Percentiles rank a stretch among this genome's conserved stretches.
Conservation (phyloP, 2,797 vertebrate species). For the Protosalanx chinensis region DNA sequence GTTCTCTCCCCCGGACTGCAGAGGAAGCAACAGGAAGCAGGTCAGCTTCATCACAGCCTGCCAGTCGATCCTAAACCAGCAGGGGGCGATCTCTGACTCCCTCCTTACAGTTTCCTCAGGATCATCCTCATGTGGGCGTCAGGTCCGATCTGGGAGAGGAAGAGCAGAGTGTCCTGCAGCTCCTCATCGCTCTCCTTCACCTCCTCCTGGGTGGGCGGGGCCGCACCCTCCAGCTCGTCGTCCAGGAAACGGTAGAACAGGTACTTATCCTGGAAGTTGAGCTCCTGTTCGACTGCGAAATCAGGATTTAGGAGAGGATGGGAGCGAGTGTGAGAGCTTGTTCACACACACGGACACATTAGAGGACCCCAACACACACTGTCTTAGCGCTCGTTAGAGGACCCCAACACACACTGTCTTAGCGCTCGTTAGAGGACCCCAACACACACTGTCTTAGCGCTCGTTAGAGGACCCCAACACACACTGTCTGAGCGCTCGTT, state of each 20-base stretch:
- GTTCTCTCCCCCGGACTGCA: slow-evolving; percentile 89
- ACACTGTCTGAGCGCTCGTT: no score
- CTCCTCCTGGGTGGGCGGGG: slow-evolving; percentile 85
- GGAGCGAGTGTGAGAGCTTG: not conserved
- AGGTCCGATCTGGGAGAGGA: slow-evolving; percentile 92
- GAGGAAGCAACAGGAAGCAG: slow-evolving; percentile 30
- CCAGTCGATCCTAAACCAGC: slow-evolving; percentile 1
- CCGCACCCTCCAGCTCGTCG: slow-evolving; percentile 84
- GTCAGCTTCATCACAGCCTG: not conserved
- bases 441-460: no score
- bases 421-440: no score
- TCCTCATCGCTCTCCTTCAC: slow-evolving; percentile 90
- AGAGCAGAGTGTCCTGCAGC: slow-evolving; percentile 89
- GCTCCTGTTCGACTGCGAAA: slow-evolving; percentile 91
- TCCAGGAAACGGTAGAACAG: slow-evolving; percentile 98
- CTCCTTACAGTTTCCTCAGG: slow-evolving; percentile 87
- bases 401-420: no score
- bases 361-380: no score
- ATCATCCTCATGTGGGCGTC: slow-evolving; percentile 99
- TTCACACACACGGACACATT: not conserved
- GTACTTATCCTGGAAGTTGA: slow-evolving; percentile 96
- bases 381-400: no score
- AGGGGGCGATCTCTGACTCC: slow-evolving; percentile 7
- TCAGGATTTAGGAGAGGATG: not conserved
- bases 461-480: no score